These are phyloP conservation scores for Lutraria rhynchaena DNA, from an alignment of 1,140 invertebrate species.

Conservation along the genomic window DNA sequence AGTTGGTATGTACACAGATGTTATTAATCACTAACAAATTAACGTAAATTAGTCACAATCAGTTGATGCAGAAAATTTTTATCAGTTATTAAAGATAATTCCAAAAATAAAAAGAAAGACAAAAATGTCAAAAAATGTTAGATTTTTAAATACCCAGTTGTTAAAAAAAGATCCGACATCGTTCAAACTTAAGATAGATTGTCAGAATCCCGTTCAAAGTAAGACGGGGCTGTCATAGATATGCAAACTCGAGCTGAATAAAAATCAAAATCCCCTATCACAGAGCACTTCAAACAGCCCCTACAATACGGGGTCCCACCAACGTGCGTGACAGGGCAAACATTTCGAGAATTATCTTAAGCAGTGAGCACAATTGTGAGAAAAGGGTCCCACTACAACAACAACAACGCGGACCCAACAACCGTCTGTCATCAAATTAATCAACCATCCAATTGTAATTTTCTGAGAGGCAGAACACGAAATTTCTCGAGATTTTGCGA, in stretches of 20 bases:
- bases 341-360: conserved; percentile 33
- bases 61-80: too few relatives aligned
- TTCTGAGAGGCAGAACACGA: conserved; percentile 29
- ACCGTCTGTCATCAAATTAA: conserved; percentile 42
- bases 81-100: too few relatives aligned
- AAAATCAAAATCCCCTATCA: conserved; percentile 19
- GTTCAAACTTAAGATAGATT: too few relatives aligned
- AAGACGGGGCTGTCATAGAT: neutral
- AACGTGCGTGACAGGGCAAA: conserved; percentile 43
- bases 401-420: conserved; percentile 23
- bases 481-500: too few relatives aligned
- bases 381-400: conserved; percentile 34
- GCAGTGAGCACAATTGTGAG: conserved; percentile 10
- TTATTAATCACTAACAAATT: too few relatives aligned
- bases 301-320: conserved; percentile 10
- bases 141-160: too few relatives aligned
- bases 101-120: too few relatives aligned
- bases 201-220: too few relatives aligned
- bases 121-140: too few relatives aligned
- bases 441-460: conserved; percentile 40
- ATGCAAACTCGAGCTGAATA: neutral
- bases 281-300: conserved; percentile 4
- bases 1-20: too few relatives aligned
- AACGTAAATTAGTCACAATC: too few relatives aligned
- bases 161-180: too few relatives aligned